Evolutionary conservation across 2,888 invertebrate species (phyloP), one percentile per base, ranked within the genome.

Genomic region (Folsomia manolachei): DNA sequence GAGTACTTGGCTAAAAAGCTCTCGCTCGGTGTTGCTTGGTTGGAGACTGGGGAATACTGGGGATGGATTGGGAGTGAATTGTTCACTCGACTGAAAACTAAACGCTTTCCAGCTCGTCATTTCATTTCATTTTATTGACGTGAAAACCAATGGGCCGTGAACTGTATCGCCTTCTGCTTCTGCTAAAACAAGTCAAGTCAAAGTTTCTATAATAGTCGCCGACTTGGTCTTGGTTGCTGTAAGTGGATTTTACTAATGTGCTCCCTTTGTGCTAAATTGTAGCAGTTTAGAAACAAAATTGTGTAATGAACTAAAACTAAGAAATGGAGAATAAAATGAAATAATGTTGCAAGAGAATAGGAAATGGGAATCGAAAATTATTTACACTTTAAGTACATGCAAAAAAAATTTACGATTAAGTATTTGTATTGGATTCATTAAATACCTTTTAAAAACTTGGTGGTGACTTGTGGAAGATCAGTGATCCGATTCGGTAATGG

Each of bases 381-480:
- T 39, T 39, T 14, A 14, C 39, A 39, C 4, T 39, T 39, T 39
- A 14, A 4, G 14, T 39, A 39, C 4, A 39, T 39, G 39, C 7
- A 39, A 39, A 14, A 9, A 39, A 39, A 39, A 9, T 9, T 39
- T 39, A 39, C 39, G 14, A 14, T 19, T 56, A n/a, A n/a, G n/a
- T n/a, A n/a, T n/a, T n/a, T 27, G 21, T 21, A 61, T 27, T 63
- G 51, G 14, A 83, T 86, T 85, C n/a, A n/a, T n/a, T n/a, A n/a
- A n/a, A n/a, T 84, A 90, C 90, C 86, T 83, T 92, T 91, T 71
- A 94, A 88, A 83, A 88, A 94, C 83, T 91, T 91, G 60, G 89
- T 88, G 61, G 85, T 88, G 26, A 93, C 84, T 77, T 89, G 87
- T 65, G 88, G 87, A 52, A 90, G 84, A 79, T 90, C 89, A 52